These are phyloP conservation scores for Lethenteron reissneri DNA, from an alignment of 2,113 vertebrate genomes.

Conservation along the genomic window DNA sequence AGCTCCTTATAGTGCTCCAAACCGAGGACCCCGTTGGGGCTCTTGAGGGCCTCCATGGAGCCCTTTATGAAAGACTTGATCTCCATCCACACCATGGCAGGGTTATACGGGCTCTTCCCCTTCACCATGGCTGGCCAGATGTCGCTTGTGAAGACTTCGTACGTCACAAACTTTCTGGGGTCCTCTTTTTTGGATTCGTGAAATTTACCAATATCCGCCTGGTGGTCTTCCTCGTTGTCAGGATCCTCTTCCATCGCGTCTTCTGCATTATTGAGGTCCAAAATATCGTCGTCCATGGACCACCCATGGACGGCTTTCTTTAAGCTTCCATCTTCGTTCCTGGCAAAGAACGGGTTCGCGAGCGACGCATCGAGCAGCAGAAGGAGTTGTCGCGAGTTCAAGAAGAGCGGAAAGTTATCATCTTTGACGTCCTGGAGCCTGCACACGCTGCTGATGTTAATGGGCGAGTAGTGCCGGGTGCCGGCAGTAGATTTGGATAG, in stretches of 20 bases:
- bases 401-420: conserved; percentile 35
- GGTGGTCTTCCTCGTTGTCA: conserved; percentile 20
- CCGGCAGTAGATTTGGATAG: conserved; percentile 35
- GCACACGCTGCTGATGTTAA: conserved; percentile 23
- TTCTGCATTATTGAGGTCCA: neutral
- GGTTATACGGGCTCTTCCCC: conserved; percentile 34
- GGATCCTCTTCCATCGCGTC: conserved; percentile 12
- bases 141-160: conserved; percentile 24
- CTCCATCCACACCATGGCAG: conserved; percentile 42
- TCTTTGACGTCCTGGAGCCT: conserved; percentile 35
- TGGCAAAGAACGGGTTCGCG: conserved; percentile 31
- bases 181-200: conserved; percentile 23
- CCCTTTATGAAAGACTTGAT: conserved; percentile 47
- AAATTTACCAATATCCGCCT: neutral
- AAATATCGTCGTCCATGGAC: conserved; percentile 26
- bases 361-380: conserved; percentile 36
- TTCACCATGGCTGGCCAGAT: conserved; percentile 43
- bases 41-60: conserved; percentile 35
- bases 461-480: conserved; percentile 29
- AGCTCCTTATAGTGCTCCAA: conserved; percentile 35
- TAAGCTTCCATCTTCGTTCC: conserved; percentile 42
- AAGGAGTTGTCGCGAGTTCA: conserved; percentile 36
- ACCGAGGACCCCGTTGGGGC: conserved; percentile 24
- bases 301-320: conserved; percentile 28
- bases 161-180: conserved; percentile 30